phyloP scores from a whole-genome alignment of 1,140 invertebrate genomes.

The Campoletis sonorensis region DNA sequence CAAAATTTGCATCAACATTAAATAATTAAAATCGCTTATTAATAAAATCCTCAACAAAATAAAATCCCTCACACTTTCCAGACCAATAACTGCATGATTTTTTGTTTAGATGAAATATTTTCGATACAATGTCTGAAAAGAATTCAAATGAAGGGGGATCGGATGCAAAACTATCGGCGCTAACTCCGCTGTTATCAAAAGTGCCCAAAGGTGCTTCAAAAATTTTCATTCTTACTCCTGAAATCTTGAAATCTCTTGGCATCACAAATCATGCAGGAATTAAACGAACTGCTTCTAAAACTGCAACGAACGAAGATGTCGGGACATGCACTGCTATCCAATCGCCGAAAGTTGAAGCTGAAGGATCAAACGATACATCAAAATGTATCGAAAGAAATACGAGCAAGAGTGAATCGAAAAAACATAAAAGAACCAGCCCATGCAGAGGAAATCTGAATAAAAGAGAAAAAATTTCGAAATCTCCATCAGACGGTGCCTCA shows the following conservation, averaged over 20 bases:
- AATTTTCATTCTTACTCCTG: slow-evolving; percentile 31
- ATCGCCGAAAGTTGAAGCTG: neutral
- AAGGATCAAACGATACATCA: neutral
- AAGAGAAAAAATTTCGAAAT: neutral
- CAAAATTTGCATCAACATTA: too few species aligned
- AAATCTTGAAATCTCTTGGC: slow-evolving; percentile 24
- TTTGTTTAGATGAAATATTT: neutral
- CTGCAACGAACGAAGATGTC: neutral
- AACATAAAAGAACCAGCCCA: neutral
- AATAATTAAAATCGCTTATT: neutral
- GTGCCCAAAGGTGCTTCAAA: neutral
- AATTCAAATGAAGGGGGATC: neutral
- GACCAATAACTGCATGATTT: neutral
- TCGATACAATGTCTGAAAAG: slow-evolving; percentile 9
- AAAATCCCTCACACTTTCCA: neutral
- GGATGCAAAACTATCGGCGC: neutral
- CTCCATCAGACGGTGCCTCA: neutral
- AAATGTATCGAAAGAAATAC: neutral
- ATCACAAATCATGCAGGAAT: neutral
- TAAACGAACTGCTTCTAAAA: neutral
- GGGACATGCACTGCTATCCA: neutral
- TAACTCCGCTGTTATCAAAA: neutral
- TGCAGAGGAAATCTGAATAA: neutral
- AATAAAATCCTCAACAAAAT: neutral
- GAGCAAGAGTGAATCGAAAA: neutral